phyloP scores from a whole-genome alignment of 2,113 vertebrate species.

The Caranx melampygus region DNA sequence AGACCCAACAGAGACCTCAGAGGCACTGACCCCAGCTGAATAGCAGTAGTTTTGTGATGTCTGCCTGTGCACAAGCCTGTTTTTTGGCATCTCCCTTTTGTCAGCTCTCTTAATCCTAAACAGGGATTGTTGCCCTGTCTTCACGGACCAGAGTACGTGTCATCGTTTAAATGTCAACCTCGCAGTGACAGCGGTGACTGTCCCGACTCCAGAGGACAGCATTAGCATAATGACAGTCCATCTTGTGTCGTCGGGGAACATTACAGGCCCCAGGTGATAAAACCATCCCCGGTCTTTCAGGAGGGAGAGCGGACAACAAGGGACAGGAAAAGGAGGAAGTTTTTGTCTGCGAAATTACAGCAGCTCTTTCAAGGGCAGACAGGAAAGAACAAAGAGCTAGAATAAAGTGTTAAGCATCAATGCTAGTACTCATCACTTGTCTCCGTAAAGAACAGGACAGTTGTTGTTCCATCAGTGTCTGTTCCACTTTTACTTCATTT shows the following conservation, averaged over 20 bases:
- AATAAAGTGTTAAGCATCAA: background rate
- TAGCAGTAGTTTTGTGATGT: background rate
- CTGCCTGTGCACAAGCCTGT: background rate
- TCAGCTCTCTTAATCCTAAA: background rate
- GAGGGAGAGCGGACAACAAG: constrained; percentile 8
- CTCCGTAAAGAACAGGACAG: background rate
- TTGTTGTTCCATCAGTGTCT: constrained; percentile 27
- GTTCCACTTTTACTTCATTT: constrained; percentile 13
- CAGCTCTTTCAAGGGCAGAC: background rate
- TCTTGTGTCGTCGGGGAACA: background rate
- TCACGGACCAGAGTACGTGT: background rate
- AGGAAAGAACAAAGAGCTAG: background rate
- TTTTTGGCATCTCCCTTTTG: background rate
- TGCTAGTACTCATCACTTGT: background rate
- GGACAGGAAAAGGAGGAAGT: background rate
- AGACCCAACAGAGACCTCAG: background rate
- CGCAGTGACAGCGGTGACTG: constrained; percentile 7
- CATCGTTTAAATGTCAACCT: background rate
- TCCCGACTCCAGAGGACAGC: constrained; percentile 1
- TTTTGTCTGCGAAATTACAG: too few relatives aligned
- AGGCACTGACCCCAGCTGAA: background rate
- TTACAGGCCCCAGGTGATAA: background rate
- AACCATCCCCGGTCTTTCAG: background rate
- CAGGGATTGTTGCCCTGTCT: background rate
- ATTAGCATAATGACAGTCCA: constrained; percentile 17